Evolutionary conservation across 2,888 invertebrate species (phyloP).

Genomic region (Harpalus rubripes): DNA sequence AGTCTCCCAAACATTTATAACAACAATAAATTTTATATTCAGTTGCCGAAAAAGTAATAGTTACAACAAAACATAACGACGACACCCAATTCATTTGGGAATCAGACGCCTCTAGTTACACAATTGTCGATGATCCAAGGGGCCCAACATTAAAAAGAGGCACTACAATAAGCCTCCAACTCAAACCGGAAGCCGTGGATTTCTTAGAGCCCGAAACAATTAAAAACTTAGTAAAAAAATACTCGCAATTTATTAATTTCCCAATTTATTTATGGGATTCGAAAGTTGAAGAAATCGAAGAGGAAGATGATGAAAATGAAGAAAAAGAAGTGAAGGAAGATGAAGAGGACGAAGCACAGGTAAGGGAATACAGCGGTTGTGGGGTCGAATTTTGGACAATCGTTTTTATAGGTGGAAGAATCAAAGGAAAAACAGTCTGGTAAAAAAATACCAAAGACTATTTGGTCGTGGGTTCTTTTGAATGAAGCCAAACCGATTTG

Average conservation of each 20-base stretch:
- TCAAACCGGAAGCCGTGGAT: constrained; percentile 98
- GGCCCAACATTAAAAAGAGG: constrained; percentile 93
- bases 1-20: no score
- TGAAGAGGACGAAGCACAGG: constrained; percentile 78
- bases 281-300: constrained; percentile 87
- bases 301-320: constrained; percentile 81
- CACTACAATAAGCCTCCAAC: constrained; percentile 84
- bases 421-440: no score
- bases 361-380: constrained; percentile 75
- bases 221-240: constrained; percentile 95
- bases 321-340: constrained; percentile 80
- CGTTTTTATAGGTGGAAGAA: constrained; percentile 83
- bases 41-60: constrained; percentile 97
- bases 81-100: constrained; percentile 98
- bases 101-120: constrained; percentile 94
- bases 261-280: constrained; percentile 96
- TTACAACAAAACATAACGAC: constrained; percentile 96
- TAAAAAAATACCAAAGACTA: constrained; percentile 94
- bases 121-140: constrained; percentile 95
- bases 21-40: constrained; percentile 68
- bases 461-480: constrained; percentile 98
- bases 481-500: constrained; percentile 99
- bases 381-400: no score
- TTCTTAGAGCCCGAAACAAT: constrained; percentile 96
- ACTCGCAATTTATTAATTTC: constrained; percentile 99